Conservation (phyloP, 2,888 invertebrate genomes). For the Melanchra persicariae region DNA sequence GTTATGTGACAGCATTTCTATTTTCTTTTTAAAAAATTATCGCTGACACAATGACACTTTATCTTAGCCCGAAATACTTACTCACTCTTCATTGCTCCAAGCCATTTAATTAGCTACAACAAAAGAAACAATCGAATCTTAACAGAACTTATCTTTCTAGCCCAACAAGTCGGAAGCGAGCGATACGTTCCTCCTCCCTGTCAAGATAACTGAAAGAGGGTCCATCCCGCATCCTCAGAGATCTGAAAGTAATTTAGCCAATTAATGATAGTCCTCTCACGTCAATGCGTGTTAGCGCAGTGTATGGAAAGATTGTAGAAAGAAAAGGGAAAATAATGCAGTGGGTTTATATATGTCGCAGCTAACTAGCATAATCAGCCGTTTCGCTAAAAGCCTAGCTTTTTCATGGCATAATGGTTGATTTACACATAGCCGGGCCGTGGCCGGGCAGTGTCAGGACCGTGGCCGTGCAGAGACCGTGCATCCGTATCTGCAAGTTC, state of each 20-base stretch:
- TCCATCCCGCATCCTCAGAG: conserved; percentile 14
- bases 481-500: no score
- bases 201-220: conserved; percentile 31
- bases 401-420: no score
- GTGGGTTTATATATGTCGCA: no score
- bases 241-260: conserved; percentile 29
- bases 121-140: conserved; percentile 34
- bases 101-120: background rate
- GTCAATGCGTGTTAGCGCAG: conserved; percentile 23
- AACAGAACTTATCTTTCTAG: conserved; percentile 49
- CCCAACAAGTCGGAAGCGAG: conserved; percentile 17
- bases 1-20: no score
- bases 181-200: background rate
- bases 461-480: no score
- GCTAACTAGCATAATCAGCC: no score
- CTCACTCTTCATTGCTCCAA: background rate
- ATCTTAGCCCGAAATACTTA: background rate
- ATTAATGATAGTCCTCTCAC: conserved; percentile 25
- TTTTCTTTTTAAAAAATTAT: no score
- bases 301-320: conserved; percentile 31
- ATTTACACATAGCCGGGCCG: no score
- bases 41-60: no score
- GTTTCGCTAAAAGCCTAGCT: no score
- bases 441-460: no score
- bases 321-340: background rate